A percentile compares a stretch with the other conserved stretches of the same genome.
Evolutionary conservation across 2,113 vertebrate genomes (phyloP).

Genomic region (Chunga burmeisteri): DNA sequence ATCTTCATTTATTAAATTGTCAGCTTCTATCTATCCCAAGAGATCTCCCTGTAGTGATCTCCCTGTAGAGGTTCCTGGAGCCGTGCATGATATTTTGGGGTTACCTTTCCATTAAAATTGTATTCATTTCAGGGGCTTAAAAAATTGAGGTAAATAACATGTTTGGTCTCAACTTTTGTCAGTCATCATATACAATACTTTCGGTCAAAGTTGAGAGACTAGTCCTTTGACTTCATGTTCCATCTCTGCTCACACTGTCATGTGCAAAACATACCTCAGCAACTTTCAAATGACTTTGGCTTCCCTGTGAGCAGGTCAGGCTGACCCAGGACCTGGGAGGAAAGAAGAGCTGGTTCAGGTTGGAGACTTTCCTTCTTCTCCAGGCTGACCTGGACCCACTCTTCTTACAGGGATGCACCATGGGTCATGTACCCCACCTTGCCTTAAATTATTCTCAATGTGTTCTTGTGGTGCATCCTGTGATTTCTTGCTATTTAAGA

Average conservation of each 20-base stretch:
- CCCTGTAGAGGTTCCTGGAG: background rate
- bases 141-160: background rate
- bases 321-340: background rate
- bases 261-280: accelerated
- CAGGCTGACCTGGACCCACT: background rate
- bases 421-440: too few species aligned
- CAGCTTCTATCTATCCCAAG: background rate
- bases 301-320: background rate
- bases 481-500: background rate
- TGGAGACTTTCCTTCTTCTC: background rate
- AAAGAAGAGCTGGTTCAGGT: background rate
- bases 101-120: background rate
- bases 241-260: accelerated
- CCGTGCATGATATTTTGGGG: background rate
- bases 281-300: background rate
- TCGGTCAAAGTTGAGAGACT: background rate
- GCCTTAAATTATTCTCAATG: accelerated
- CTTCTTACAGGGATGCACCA: too few species aligned
- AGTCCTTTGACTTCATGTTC: background rate
- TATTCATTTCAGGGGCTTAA: background rate
- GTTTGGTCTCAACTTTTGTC: background rate
- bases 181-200: background rate
- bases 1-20: conserved; percentile 32
- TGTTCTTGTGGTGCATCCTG: background rate
- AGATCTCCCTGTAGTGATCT: background rate